phyloP scores from a whole-genome alignment of 2,888 invertebrate species.

The Scrobipalpa costella region DNA sequence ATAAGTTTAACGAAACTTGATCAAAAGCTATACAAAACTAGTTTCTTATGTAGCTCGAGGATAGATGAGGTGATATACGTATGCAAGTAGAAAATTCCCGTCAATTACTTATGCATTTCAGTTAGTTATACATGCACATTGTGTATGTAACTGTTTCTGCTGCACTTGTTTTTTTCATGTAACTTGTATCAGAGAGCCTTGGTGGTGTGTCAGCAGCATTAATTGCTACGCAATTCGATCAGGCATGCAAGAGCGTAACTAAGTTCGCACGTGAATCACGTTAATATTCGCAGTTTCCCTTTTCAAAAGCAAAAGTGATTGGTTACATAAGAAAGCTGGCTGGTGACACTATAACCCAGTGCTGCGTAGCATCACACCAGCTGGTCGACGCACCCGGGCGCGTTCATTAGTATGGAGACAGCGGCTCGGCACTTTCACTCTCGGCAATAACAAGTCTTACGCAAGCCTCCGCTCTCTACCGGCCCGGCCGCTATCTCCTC shows the following conservation, averaged over 20 bases:
- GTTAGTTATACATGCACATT: constrained; percentile 15
- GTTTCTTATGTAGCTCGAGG: neutral
- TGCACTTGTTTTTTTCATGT: neutral
- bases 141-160: constrained; percentile 19
- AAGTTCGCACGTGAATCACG: constrained; percentile 24
- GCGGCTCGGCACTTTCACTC: constrained; percentile 76
- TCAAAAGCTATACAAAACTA: no score
- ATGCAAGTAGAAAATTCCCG: constrained; percentile 5
- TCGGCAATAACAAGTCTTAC: constrained; percentile 75
- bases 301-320: constrained; percentile 57
- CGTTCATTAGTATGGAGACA: constrained; percentile 77
- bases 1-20: no score
- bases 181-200: neutral
- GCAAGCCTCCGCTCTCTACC: constrained; percentile 71
- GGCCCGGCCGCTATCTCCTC: constrained; percentile 53
- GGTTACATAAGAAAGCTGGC: constrained; percentile 65
- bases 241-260: constrained; percentile 24
- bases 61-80: neutral
- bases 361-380: constrained; percentile 54
- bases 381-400: constrained; percentile 62
- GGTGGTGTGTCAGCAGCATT: constrained; percentile 6
- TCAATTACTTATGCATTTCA: constrained; percentile 11
- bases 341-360: constrained; percentile 73
- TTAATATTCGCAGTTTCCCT: constrained; percentile 41
- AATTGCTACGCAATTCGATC: neutral